A percentile compares a stretch with the other conserved stretches of the same genome.
phyloP scores from a whole-genome alignment of 2,888 invertebrate genomes.

The Xanthia togata region DNA sequence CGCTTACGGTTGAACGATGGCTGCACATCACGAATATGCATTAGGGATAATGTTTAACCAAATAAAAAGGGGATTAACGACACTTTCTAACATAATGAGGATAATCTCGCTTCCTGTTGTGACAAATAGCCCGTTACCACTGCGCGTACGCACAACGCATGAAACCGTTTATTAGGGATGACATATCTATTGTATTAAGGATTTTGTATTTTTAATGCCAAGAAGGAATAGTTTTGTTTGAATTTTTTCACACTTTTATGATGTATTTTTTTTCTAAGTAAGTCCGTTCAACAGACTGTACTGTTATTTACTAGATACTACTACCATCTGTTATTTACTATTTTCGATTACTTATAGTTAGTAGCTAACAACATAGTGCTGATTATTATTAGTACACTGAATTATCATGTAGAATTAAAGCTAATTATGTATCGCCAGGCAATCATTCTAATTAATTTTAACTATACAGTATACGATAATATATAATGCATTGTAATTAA shows the following conservation, averaged over 20 bases:
- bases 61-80: constrained; percentile 80
- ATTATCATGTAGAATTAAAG: background rate
- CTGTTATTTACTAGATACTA: no score
- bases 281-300: background rate
- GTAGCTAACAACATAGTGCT: background rate
- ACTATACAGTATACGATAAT: constrained; percentile 4
- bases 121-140: constrained; percentile 79
- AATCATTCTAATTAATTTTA: constrained; percentile 35
- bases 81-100: constrained; percentile 82
- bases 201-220: constrained; percentile 56
- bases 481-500: background rate
- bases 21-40: constrained; percentile 44
- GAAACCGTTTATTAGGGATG: constrained; percentile 69
- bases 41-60: constrained; percentile 61
- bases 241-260: constrained; percentile 43
- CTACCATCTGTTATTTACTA: no score
- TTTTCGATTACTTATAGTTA: no score
- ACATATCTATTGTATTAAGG: constrained; percentile 53
- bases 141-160: constrained; percentile 66
- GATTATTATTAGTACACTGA: constrained; percentile 26
- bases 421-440: background rate
- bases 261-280: background rate
- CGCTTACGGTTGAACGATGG: constrained; percentile 30
- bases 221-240: constrained; percentile 44
- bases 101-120: constrained; percentile 81